These are phyloP conservation scores for Tigriopus californicus DNA, from an alignment of 2,888 invertebrate genomes.

Conservation along the genomic window DNA sequence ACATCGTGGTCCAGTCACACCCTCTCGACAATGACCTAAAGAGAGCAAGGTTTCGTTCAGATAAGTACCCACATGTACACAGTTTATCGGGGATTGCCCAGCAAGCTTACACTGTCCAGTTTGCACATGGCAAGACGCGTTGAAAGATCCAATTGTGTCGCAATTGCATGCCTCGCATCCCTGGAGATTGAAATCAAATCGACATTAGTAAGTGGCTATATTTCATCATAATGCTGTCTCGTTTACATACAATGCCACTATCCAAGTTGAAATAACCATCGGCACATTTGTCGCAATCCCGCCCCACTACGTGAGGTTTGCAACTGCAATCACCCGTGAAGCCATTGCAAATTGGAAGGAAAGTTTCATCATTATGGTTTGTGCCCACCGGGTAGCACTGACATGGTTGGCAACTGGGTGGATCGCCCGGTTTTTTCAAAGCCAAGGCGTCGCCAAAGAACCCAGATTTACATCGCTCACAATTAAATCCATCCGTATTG, in stretches of 20 bases:
- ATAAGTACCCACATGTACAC: no score
- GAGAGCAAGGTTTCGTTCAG: neutral
- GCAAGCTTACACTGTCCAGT: conserved; percentile 64
- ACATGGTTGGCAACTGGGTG: conserved; percentile 18
- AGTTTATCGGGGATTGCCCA: conserved; percentile 14
- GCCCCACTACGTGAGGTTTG: conserved; percentile 49
- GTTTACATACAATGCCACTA: conserved; percentile 46
- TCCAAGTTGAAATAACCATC: conserved; percentile 63
- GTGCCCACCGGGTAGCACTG: conserved; percentile 21
- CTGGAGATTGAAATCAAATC: conserved; percentile 3
- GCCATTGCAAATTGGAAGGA: conserved; percentile 45
- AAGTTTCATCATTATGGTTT: conserved; percentile 23
- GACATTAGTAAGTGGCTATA: no score
- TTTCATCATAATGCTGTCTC: no score
- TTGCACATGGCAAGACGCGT: conserved; percentile 45
- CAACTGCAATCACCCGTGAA: conserved; percentile 56
- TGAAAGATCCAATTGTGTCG: conserved; percentile 47
- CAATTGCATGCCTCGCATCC: conserved; percentile 67
- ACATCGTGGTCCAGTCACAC: conserved; percentile 58
- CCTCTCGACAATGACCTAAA: conserved; percentile 34
- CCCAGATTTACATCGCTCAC: conserved; percentile 50
- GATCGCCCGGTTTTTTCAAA: conserved; percentile 41
- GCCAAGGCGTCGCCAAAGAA: conserved; percentile 86
- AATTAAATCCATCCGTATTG: conserved; percentile 76
- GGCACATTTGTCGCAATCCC: conserved; percentile 61